phyloP scores from a whole-genome alignment of 2,888 invertebrate species.

The Ctenicera cuprea region DNA sequence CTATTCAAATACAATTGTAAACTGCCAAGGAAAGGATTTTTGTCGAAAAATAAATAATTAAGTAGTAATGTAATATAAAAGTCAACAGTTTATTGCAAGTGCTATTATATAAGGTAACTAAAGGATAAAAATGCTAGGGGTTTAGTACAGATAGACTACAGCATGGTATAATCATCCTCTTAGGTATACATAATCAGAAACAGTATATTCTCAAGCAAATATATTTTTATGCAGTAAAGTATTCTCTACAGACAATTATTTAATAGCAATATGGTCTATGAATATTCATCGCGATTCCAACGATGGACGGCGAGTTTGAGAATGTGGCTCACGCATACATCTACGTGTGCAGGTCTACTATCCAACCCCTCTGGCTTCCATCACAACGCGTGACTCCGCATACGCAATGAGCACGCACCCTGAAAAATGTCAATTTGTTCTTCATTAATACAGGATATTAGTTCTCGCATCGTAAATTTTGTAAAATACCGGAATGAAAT shows the following conservation, averaged over 20 bases:
- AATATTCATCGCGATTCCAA: slow-evolving; percentile 58
- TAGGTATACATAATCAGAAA: not conserved
- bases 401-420: slow-evolving; percentile 72
- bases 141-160: too few species aligned
- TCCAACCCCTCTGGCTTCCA: slow-evolving; percentile 58
- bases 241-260: slow-evolving; percentile 53
- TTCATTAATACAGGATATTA: slow-evolving; percentile 72
- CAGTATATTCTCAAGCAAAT: slow-evolving; percentile 23
- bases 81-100: too few species aligned
- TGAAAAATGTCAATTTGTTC: slow-evolving; percentile 73
- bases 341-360: slow-evolving; percentile 63
- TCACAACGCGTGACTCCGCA: slow-evolving; percentile 70
- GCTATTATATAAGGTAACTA: too few species aligned
- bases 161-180: too few species aligned
- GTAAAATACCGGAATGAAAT: slow-evolving; percentile 46
- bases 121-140: too few species aligned
- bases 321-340: slow-evolving; percentile 65
- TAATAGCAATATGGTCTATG: slow-evolving; percentile 55
- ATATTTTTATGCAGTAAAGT: slow-evolving; percentile 40
- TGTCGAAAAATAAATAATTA: too few species aligned
- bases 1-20: too few species aligned
- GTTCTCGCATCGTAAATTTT: slow-evolving; percentile 69
- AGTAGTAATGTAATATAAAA: too few species aligned
- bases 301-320: slow-evolving; percentile 62
- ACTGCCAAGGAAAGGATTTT: too few species aligned